Evolutionary conservation across 2,113 vertebrate genomes (phyloP).

Genomic region (Orientallactaga bullata): DNA sequence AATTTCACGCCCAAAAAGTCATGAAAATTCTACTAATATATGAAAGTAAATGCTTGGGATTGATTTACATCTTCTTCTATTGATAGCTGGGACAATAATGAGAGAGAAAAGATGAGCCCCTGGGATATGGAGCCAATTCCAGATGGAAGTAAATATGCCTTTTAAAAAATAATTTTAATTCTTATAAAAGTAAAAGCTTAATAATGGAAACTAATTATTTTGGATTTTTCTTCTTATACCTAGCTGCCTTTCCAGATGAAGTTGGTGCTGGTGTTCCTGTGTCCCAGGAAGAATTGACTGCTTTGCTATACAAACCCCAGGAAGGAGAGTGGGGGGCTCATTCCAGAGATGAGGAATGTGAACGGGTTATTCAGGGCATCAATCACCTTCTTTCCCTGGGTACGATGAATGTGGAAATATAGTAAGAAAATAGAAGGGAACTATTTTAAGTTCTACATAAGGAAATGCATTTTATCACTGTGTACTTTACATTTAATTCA

Average conservation of each 20-base stretch:
- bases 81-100: slow-evolving; percentile 97
- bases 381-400: slow-evolving; percentile 95
- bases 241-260: slow-evolving; percentile 93
- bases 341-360: slow-evolving; percentile 95
- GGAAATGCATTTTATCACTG: slow-evolving; percentile 29
- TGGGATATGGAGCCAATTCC: slow-evolving; percentile 99
- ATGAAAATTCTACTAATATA: slow-evolving; percentile 46
- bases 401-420: slow-evolving; percentile 78
- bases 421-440: background rate
- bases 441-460: slow-evolving; percentile 53
- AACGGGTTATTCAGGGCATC: slow-evolving; percentile 94
- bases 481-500: slow-evolving; percentile 16
- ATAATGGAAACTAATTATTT: slow-evolving; percentile 70
- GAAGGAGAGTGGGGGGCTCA: slow-evolving; percentile 97
- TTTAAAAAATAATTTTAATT: slow-evolving; percentile 60
- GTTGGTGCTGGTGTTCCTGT: slow-evolving; percentile 96
- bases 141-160: slow-evolving; percentile 93
- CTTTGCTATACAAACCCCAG: slow-evolving; percentile 95
- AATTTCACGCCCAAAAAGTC: slow-evolving; percentile 32
- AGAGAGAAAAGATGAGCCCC: slow-evolving; percentile 98
- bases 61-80: slow-evolving; percentile 71
- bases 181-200: slow-evolving; percentile 39
- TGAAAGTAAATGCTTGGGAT: slow-evolving; percentile 25
- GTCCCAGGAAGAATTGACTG: slow-evolving; percentile 93
- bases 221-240: slow-evolving; percentile 58